Evolutionary conservation across 2,888 invertebrate genomes (phyloP), one percentile per base, ranked within the genome.

Genomic region (Falcaria lacertinaria): DNA sequence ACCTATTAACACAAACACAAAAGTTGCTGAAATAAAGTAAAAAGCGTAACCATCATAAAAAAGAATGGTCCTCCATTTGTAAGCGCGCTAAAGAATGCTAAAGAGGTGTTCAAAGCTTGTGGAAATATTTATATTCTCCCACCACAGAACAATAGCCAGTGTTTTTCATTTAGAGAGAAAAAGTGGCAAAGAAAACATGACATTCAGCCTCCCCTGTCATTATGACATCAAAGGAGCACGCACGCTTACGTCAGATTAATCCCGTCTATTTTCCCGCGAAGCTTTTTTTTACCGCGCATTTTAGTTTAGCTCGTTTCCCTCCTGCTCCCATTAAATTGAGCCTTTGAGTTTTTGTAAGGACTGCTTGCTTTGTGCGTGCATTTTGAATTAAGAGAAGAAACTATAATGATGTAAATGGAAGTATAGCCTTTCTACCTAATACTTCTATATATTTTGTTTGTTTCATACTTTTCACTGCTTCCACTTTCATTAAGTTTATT

Each of bases 131-230:
- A 14, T n/a, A n/a, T 28, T 28, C 25, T 19, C 15, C 34, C 16
- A 33, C 33, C 22, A n/a, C 17, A 32, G 34, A 40, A 44, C 35
- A 39, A 28, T 33, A 33, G 33, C 22, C 33, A 15, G 13, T 28
- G 15, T 44, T 38, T 44, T 37, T 14, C 32, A 43, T 25, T 25
- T 37, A 22, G 16, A 35, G 15, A 42, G 38, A 19, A 41, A 39
- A 45, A 43, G 32, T 25, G 43, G 39, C 46, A 46, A 49, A 35
- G 43, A 34, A 36, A 44, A 43, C 36, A 34, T 32, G 17, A 34
- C 41, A 51, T 57, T 59, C 57, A 59, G 45, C 42, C 52, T 43
- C 36, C 39, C 49, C 43, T 15, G 19, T 46, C 49, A 44, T 49
- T 46, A 46, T 34, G 43, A 42, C 38, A 41, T 43, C 49, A 49